Percentiles rank a stretch among this genome's conserved stretches.
These are phyloP conservation scores for Phaonia tiefii DNA, from an alignment of 2,888 invertebrate species.

Conservation along the genomic window DNA sequence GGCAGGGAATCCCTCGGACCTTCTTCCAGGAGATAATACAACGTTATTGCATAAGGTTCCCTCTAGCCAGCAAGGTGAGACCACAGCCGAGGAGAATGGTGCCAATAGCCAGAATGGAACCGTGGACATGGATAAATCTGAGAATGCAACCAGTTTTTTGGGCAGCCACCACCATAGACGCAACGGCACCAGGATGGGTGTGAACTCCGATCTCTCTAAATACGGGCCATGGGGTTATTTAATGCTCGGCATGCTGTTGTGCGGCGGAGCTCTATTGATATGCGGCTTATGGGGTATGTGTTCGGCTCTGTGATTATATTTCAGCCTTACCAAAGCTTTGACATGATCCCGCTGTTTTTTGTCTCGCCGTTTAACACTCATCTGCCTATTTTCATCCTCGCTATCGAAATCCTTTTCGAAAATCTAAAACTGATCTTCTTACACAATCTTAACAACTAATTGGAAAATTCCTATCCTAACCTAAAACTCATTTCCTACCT, in stretches of 20 bases:
- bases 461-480: background rate
- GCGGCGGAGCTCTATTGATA: conserved; percentile 86
- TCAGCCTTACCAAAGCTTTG: background rate
- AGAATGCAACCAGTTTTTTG: conserved; percentile 39
- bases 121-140: conserved; percentile 38
- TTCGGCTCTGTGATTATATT: conserved; percentile 18
- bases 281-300: conserved; percentile 85
- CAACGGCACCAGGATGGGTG: conserved; percentile 77
- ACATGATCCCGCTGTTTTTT: background rate
- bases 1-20: background rate
- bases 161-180: conserved; percentile 73
- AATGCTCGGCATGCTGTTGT: conserved; percentile 86
- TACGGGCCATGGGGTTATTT: conserved; percentile 89
- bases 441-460: background rate
- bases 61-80: conserved; percentile 70
- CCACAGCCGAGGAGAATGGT: conserved; percentile 18
- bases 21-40: conserved; percentile 26
- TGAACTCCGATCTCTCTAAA: conserved; percentile 84
- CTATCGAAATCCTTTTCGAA: conserved; percentile 43
- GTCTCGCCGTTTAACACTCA: background rate
- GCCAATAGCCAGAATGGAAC: conserved; percentile 22
- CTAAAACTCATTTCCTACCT: background rate
- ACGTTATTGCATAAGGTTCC: conserved; percentile 73
- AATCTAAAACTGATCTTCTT: background rate
- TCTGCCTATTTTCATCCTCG: background rate